Percentiles rank a stretch among this genome's conserved stretches.
phyloP scores from a whole-genome alignment of 2,797 vertebrate genomes.

The Parauchenoglanis punctatus region DNA sequence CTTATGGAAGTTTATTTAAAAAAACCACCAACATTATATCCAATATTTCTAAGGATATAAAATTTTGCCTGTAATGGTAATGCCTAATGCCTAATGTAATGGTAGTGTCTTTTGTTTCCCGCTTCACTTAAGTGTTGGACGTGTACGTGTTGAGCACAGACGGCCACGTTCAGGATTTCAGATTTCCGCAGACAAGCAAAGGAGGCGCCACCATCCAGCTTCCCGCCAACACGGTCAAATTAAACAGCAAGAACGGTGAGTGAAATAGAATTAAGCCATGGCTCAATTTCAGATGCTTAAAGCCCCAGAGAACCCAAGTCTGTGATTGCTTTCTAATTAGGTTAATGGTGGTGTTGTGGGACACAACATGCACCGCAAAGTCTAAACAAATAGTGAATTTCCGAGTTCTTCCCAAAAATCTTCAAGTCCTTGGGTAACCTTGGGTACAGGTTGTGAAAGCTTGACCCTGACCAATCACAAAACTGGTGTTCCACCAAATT shows the following conservation, averaged over 20 bases:
- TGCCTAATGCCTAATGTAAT: too few relatives aligned
- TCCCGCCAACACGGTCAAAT: slow-evolving; percentile 94
- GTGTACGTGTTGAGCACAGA: slow-evolving; percentile 96
- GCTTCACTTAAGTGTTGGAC: slow-evolving; percentile 81
- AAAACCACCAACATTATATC: background rate
- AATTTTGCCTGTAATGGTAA: background rate
- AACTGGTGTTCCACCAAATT: background rate
- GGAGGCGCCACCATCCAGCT: slow-evolving; percentile 91
- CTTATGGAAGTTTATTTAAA: background rate
- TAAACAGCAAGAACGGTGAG: slow-evolving; percentile 97
- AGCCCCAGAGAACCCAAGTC: background rate
- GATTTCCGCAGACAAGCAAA: slow-evolving; percentile 91
- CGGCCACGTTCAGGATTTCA: slow-evolving; percentile 95
- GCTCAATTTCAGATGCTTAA: background rate
- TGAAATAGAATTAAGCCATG: background rate
- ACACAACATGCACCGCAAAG: background rate
- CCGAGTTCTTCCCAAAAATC: background rate
- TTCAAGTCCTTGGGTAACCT: background rate
- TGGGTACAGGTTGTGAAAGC: background rate
- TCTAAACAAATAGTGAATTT: background rate
- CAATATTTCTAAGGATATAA: background rate
- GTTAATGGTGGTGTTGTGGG: background rate
- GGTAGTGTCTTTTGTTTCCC: slow-evolving; percentile 5
- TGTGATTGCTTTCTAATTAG: slow-evolving; percentile 27
- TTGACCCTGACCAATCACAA: background rate